Conservation (phyloP, 2,797 vertebrate genomes). For the Pristis pectinata region DNA sequence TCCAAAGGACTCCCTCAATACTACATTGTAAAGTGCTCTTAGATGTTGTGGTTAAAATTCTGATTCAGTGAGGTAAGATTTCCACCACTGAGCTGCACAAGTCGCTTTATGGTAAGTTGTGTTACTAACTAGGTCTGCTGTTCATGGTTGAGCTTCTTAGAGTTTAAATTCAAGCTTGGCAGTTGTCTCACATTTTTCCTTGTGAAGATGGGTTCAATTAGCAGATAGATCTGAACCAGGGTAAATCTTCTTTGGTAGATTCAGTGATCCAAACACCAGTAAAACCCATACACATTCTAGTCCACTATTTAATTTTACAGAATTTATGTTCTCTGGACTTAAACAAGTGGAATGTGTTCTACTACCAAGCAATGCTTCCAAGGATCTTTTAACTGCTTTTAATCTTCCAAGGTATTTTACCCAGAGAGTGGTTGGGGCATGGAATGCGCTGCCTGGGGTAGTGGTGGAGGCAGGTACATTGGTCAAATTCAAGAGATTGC, state of each 20-base stretch:
- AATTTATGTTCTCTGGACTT: too few relatives aligned
- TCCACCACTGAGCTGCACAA: neutral
- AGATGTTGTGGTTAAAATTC: neutral
- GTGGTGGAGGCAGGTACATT: too few relatives aligned
- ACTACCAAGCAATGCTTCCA: too few relatives aligned
- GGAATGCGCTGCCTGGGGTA: too few relatives aligned
- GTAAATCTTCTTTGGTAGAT: neutral
- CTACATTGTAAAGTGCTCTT: neutral
- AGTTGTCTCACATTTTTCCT: neutral
- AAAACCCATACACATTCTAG: too few relatives aligned
- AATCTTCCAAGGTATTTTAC: too few relatives aligned
- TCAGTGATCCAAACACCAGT: neutral
- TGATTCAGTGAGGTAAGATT: neutral
- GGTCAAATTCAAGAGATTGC: too few relatives aligned
- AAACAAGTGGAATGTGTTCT: too few relatives aligned
- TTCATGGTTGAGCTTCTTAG: neutral
- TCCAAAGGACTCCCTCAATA: neutral
- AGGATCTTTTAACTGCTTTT: too few relatives aligned
- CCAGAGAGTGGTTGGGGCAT: too few relatives aligned
- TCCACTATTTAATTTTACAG: too few relatives aligned
- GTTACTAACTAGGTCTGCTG: neutral
- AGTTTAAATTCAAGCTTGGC: neutral
- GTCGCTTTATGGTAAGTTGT: neutral
- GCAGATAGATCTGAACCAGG: neutral
- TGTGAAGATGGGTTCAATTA: neutral